These are phyloP conservation scores for Chloromyia formosa DNA, from an alignment of 2,888 invertebrate genomes.

Conservation along the genomic window DNA sequence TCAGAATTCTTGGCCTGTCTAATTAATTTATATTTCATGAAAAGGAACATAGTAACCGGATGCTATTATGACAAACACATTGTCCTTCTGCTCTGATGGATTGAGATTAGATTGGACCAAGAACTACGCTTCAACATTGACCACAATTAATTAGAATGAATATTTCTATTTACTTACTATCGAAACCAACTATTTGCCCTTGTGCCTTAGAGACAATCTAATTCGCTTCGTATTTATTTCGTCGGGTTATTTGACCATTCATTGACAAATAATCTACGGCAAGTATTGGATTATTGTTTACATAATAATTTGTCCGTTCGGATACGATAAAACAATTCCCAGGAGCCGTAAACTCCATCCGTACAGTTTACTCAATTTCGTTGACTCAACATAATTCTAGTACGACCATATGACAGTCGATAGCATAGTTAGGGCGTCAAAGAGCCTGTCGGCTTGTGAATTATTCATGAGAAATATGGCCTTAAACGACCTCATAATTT, in stretches of 20 bases:
- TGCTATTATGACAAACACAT: neutral
- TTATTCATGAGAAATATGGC: slow-evolving; percentile 40
- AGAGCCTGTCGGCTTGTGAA: slow-evolving; percentile 37
- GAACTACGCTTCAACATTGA: slow-evolving; percentile 2
- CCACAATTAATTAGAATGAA: slow-evolving; percentile 22
- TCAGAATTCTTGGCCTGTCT: neutral
- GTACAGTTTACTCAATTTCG: neutral
- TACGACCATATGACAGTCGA: neutral
- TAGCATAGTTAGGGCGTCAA: slow-evolving; percentile 35
- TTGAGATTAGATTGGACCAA: slow-evolving; percentile 18
- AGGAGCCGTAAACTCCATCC: slow-evolving; percentile 15
- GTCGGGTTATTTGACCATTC: neutral
- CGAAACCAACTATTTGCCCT: neutral
- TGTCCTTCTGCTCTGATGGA: slow-evolving; percentile 21
- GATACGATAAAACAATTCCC: slow-evolving; percentile 2
- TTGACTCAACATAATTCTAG: neutral
- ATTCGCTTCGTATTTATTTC: neutral
- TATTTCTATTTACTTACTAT: slow-evolving; percentile 8
- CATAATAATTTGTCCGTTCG: neutral
- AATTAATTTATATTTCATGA: slow-evolving; percentile 18
- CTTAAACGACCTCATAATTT: slow-evolving; percentile 40
- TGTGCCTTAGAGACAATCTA: neutral
- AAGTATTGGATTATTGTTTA: slow-evolving; percentile 26
- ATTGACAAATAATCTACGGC: slow-evolving; percentile 14
- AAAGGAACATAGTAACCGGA: slow-evolving; percentile 1